A percentile compares a stretch with the other conserved stretches of the same genome.
These are phyloP conservation scores for Spea bombifrons DNA, from an alignment of 2,113 vertebrate species.

Conservation along the genomic window DNA sequence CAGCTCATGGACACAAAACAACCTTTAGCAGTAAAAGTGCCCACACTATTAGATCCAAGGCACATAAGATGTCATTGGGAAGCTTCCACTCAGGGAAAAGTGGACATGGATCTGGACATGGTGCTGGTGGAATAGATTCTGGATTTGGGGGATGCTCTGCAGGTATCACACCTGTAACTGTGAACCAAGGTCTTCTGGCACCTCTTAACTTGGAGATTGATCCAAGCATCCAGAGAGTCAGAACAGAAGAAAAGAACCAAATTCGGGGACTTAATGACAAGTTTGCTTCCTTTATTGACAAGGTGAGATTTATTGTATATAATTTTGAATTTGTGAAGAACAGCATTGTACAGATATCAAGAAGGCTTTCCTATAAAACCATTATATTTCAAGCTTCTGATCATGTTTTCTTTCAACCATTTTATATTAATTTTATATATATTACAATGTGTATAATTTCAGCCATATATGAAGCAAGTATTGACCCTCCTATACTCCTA, in stretches of 20 bases:
- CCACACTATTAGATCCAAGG: conserved; percentile 43
- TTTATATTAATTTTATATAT: too few relatives aligned
- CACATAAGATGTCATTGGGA: background rate
- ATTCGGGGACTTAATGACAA: conserved; percentile 89
- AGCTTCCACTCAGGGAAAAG: background rate
- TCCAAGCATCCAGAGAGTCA: conserved; percentile 78
- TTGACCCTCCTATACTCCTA: too few relatives aligned
- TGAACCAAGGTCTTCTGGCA: conserved; percentile 82
- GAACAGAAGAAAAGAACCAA: conserved; percentile 88
- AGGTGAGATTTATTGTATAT: conserved; percentile 69
- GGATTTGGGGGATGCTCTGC: conserved; percentile 25
- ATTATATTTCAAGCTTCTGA: too few relatives aligned
- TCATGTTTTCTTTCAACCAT: too few relatives aligned
- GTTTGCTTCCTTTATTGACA: conserved; percentile 84
- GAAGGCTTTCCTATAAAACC: too few relatives aligned
- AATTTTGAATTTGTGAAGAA: too few relatives aligned
- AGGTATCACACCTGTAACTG: conserved; percentile 77
- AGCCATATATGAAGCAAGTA: too few relatives aligned
- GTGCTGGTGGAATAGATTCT: conserved; percentile 52
- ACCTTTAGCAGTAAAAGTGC: conserved; percentile 38
- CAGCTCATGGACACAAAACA: conserved; percentile 1
- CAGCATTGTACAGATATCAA: too few relatives aligned
- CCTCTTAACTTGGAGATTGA: conserved; percentile 84
- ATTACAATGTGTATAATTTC: too few relatives aligned
- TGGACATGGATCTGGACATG: conserved; percentile 42